Conservation (phyloP, 2,888 invertebrate species). For the Geotrupes spiniger region DNA sequence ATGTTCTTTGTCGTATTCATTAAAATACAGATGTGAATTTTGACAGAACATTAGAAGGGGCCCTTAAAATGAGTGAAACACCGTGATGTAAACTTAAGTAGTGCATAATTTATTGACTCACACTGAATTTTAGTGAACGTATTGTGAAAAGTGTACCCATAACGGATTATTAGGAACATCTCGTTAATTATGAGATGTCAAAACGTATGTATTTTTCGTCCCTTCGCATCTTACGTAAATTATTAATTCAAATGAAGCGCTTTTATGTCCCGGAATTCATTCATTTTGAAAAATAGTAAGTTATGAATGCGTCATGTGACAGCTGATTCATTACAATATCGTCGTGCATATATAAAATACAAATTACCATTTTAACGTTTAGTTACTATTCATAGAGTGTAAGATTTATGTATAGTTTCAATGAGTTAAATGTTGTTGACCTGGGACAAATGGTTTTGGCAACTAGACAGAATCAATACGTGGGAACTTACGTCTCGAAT, state of each 20-base stretch:
- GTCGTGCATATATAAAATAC: too few relatives aligned
- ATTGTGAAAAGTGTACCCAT: constrained; percentile 1
- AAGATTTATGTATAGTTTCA: too few relatives aligned
- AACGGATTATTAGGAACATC: not conserved
- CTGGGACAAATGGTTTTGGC: constrained; percentile 12
- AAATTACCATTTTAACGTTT: too few relatives aligned
- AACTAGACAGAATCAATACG: constrained; percentile 18
- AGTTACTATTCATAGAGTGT: too few relatives aligned
- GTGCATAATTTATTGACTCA: too few relatives aligned
- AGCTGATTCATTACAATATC: too few relatives aligned
- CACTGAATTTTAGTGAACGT: not conserved
- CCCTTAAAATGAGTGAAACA: not conserved
- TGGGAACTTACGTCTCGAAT: not conserved
- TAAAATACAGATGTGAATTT: constrained; percentile 10
- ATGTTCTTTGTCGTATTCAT: constrained; percentile 6
- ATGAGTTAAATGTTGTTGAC: constrained; percentile 1
- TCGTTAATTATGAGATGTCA: constrained; percentile 33
- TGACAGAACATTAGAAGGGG: not conserved
- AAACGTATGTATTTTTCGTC: constrained; percentile 28
- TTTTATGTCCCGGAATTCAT: too few relatives aligned
- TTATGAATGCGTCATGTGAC: too few relatives aligned
- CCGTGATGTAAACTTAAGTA: too few relatives aligned
- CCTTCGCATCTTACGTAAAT: too few relatives aligned
- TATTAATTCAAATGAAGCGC: too few relatives aligned
- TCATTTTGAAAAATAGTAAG: too few relatives aligned